Evolutionary conservation across 2,888 invertebrate genomes (phyloP).

Genomic region (Latrodectus elegans): DNA sequence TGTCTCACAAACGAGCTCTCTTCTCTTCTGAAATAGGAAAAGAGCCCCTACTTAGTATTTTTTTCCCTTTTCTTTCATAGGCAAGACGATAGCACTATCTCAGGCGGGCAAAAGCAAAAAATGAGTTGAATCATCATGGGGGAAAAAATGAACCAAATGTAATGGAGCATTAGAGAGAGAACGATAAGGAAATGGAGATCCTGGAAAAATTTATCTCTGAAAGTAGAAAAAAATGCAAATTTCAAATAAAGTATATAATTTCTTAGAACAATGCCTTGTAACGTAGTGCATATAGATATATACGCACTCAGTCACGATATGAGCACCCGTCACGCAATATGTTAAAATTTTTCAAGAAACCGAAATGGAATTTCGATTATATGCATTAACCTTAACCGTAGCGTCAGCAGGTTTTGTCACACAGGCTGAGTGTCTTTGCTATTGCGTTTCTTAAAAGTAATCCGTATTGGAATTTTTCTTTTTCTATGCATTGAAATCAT

Average conservation of each 20-base stretch:
- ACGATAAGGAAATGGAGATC: neutral
- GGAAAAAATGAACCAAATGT: slow-evolving; percentile 20
- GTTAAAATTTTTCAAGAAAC: neutral
- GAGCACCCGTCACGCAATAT: neutral
- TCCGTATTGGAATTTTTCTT: too few species aligned
- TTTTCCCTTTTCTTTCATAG: neutral
- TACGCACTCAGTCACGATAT: neutral
- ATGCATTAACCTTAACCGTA: neutral
- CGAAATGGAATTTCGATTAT: slow-evolving; percentile 2
- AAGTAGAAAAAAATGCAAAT: slow-evolving; percentile 50
- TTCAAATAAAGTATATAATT: slow-evolving; percentile 44
- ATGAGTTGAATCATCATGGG: neutral
- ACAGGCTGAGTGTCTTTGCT: neutral
- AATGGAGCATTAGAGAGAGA: slow-evolving; percentile 18
- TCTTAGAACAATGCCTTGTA: slow-evolving; percentile 8
- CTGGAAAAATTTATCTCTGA: slow-evolving; percentile 8
- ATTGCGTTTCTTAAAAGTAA: too few species aligned
- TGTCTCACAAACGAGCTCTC: slow-evolving; percentile 5
- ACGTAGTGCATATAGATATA: neutral
- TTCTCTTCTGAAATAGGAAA: neutral
- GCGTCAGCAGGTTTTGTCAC: slow-evolving; percentile 3
- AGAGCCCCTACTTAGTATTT: neutral
- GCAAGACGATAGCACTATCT: slow-evolving; percentile 2
- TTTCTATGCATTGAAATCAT: too few species aligned
- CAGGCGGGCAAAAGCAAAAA: neutral